Conservation (phyloP, 2,113 vertebrate genomes). For the Urocolius indicus region DNA sequence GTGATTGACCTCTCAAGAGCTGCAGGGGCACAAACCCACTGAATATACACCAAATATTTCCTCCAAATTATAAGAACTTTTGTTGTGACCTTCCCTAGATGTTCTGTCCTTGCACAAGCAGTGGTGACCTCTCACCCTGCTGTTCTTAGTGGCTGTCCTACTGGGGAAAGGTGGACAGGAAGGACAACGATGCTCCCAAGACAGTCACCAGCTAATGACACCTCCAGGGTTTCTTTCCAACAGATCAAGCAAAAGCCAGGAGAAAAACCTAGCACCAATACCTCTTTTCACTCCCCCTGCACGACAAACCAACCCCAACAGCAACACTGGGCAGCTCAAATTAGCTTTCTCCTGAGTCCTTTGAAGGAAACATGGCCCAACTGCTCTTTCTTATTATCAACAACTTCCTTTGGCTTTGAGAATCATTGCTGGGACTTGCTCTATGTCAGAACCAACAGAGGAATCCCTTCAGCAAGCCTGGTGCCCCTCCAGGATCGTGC, state of each 20-base stretch:
- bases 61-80: neutral
- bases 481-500: neutral
- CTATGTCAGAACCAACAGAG: neutral
- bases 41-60: neutral
- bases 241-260: neutral
- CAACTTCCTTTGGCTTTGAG: neutral
- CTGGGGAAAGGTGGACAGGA: neutral
- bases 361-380: neutral
- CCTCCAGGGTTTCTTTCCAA: neutral
- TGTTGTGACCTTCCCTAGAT: neutral
- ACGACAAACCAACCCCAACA: neutral
- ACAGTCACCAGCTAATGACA: neutral
- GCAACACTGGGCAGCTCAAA: neutral
- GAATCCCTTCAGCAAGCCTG: neutral
- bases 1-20: neutral
- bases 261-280: neutral
- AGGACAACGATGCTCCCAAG: neutral
- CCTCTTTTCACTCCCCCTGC: neutral
- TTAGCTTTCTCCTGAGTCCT: neutral
- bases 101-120: neutral
- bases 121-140: neutral
- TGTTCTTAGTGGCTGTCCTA: neutral
- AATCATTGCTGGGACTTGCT: neutral
- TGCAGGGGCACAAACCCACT: neutral
- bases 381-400: neutral